These are phyloP conservation scores for Microctonus brassicae DNA, from an alignment of 2,888 invertebrate genomes.

Conservation along the genomic window DNA sequence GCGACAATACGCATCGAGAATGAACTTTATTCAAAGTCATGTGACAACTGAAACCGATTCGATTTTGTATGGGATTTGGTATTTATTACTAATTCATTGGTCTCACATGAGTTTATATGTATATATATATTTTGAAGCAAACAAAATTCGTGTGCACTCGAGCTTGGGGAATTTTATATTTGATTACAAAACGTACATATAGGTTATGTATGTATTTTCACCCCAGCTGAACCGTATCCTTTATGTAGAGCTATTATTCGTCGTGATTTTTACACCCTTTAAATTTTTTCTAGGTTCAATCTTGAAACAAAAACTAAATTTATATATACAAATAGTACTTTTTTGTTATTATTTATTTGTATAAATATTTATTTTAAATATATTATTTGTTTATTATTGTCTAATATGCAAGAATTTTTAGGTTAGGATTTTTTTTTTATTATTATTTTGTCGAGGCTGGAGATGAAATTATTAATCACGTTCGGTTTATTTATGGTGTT, in stretches of 20 bases:
- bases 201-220: neutral
- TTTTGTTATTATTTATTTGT: neutral
- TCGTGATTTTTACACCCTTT: neutral
- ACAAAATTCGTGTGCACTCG: neutral
- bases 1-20: neutral
- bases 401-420: neutral
- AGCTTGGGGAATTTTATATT: slow-evolving; percentile 3
- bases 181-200: neutral
- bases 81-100: neutral
- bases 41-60: neutral
- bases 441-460: neutral
- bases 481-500: slow-evolving; percentile 22
- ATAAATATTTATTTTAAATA: neutral
- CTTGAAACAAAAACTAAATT: neutral
- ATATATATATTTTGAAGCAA: neutral
- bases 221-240: neutral
- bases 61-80: neutral
- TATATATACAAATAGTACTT: neutral
- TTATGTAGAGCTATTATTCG: neutral
- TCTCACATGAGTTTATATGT: neutral
- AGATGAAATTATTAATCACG: slow-evolving; percentile 7
- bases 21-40: slow-evolving; percentile 3
- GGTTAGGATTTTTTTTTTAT: neutral
- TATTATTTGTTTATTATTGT: too few species aligned
- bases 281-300: neutral